Evolutionary conservation across 2,888 invertebrate genomes (phyloP).

Genomic region (Noctua fimbriata): DNA sequence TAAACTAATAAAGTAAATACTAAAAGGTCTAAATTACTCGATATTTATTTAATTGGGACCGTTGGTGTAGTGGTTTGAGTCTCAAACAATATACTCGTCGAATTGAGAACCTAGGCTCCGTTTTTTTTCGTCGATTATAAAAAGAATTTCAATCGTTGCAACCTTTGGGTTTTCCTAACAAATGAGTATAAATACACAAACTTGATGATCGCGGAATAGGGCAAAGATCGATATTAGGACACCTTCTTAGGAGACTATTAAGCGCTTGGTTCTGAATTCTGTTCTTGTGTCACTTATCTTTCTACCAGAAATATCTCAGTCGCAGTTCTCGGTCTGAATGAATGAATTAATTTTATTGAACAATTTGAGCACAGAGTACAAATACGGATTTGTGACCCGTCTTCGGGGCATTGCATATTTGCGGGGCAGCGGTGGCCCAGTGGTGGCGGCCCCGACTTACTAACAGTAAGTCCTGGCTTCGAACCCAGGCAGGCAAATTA

Average conservation of each 20-base stretch:
- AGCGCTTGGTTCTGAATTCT: background rate
- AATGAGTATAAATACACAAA: background rate
- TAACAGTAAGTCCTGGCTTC: no score
- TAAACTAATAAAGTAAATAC: constrained; percentile 59
- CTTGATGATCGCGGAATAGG: background rate
- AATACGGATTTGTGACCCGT: background rate
- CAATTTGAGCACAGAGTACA: background rate
- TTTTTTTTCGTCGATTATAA: no score
- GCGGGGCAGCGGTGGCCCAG: no score
- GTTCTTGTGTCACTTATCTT: background rate
- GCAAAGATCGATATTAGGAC: background rate
- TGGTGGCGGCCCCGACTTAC: no score
- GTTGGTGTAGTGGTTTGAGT: background rate
- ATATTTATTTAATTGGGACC: constrained; percentile 17
- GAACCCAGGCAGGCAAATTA: no score
- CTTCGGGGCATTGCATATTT: background rate
- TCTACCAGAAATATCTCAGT: no score
- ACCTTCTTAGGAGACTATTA: background rate
- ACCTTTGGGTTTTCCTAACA: background rate
- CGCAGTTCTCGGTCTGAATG: background rate
- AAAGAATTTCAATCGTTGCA: background rate
- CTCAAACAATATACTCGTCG: background rate
- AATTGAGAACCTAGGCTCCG: no score
- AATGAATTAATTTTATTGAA: background rate
- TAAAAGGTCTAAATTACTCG: constrained; percentile 42